A percentile compares a stretch with the other conserved stretches of the same genome.
Evolutionary conservation across 2,797 vertebrate species (phyloP).

Genomic region (Ambastaia sidthimunki): DNA sequence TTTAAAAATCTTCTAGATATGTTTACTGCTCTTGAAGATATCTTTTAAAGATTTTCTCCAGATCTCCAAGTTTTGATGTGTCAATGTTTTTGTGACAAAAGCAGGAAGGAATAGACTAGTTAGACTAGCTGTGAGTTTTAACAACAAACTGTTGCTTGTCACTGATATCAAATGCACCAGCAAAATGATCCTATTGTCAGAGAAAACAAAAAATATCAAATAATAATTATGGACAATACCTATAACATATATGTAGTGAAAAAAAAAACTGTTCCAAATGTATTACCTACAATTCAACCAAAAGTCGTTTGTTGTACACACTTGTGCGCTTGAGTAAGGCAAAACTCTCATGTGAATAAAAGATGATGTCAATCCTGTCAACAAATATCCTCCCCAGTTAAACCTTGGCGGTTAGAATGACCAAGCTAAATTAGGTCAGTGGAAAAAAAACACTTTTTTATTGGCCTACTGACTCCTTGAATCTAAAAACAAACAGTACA

Average conservation of each 20-base stretch:
- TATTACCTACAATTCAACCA: not conserved
- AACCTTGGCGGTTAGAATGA: conserved; percentile 57
- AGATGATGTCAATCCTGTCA: conserved; percentile 58
- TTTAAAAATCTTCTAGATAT: too few relatives aligned
- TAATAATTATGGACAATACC: not conserved
- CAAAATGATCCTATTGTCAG: too few relatives aligned
- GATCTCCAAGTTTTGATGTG: not conserved
- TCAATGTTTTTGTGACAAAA: not conserved
- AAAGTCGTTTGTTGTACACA: not conserved
- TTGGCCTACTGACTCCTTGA: conserved; percentile 5
- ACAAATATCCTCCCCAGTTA: conserved; percentile 55
- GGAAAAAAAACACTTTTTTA: conserved; percentile 58
- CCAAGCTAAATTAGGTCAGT: conserved; percentile 52
- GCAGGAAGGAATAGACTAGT: not conserved
- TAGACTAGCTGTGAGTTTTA: too few relatives aligned
- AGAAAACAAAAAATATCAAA: not conserved
- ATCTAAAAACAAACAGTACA: not conserved
- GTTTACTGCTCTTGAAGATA: too few relatives aligned
- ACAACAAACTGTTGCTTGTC: too few relatives aligned
- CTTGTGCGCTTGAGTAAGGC: conserved; percentile 41
- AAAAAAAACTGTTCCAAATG: not conserved
- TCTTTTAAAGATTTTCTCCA: too few relatives aligned
- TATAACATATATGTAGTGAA: not conserved
- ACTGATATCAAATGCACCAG: too few relatives aligned
- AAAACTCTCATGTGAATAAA: conserved; percentile 56